A percentile compares a stretch with the other conserved stretches of the same genome.
Evolutionary conservation across 2,888 invertebrate species (phyloP).

Genomic region (Protonemura montana): DNA sequence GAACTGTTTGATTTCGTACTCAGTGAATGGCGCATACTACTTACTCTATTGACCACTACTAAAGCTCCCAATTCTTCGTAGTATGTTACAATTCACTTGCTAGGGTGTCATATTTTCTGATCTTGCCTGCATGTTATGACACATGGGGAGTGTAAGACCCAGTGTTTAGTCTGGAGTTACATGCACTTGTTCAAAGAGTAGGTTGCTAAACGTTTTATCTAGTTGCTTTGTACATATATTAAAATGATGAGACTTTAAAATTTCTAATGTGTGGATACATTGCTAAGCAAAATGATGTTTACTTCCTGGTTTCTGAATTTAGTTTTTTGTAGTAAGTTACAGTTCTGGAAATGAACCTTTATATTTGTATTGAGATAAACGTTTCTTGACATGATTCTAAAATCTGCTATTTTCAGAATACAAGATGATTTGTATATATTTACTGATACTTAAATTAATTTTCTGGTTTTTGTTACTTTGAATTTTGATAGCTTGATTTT

Average conservation of each 20-base stretch:
- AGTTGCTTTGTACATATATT: background rate
- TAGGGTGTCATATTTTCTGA: background rate
- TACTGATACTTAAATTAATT: background rate
- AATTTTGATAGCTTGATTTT: background rate
- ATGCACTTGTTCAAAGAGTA: background rate
- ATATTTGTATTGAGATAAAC: conserved; percentile 2
- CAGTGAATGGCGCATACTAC: conserved; percentile 25
- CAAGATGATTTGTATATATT: background rate
- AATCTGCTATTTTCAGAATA: background rate
- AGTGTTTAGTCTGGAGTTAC: background rate
- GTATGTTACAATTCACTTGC: background rate
- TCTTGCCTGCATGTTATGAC: background rate
- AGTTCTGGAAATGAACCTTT: background rate
- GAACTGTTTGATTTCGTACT: background rate
- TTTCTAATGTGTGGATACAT: background rate
- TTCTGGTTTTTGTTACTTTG: background rate
- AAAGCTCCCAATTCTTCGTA: background rate
- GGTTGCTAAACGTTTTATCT: background rate
- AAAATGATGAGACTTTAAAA: background rate
- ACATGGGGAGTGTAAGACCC: background rate
- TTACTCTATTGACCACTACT: conserved; percentile 12
- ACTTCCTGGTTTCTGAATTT: background rate
- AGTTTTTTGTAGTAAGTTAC: background rate
- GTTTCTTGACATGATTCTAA: background rate
- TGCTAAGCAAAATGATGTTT: background rate